Evolutionary conservation across 2,888 invertebrate species (phyloP), one percentile per base, ranked within the genome.

Genomic region (Chironomus tentans): DNA sequence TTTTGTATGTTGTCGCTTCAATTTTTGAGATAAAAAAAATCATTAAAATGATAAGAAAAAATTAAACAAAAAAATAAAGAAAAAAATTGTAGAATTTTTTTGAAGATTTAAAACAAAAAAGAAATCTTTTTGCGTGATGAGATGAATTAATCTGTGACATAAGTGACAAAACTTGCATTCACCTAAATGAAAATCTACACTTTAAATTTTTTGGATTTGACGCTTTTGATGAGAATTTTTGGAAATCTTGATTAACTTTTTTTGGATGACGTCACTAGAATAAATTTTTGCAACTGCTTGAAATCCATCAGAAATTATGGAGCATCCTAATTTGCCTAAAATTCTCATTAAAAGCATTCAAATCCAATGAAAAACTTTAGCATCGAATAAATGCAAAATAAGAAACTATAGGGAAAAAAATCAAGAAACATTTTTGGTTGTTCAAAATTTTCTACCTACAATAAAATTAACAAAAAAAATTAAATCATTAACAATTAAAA

Each of bases 1-100:
- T 56, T 72, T 72, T 72, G 72, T 56, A 72, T 72, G 72, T 72
- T 72, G 72, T 62, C 62, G 72, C 72, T 72, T 65, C 21, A 65
- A 24, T 65, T 65, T 65, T 61, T 70, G 70, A 70, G 61, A 21
- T 70, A 18, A 46, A 68, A 68, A 68, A 68, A 46, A 70, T 18
- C 21, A 48, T 47, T 15, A 46, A 15, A 46, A 68, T 21, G 22
- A n/a, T 56, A 56, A 18, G 18, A n/a, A 56, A 56, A 56, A 28
- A 4, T 28, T 28, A 12, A 22, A 7, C 18, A 62, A 62, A 62
- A 18, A 22, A 62, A 22, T 22, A 5, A 50, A 13, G 48, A 12
- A 18, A 56, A n/a, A 56, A 56, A 5, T 56, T 56, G 56, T 56
- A 56, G 56, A 50, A 50, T 5, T 50, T 50, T 50, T 50, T 50